A percentile compares a stretch with the other conserved stretches of the same genome.
Conservation (phyloP, 2,888 invertebrate species). For the Dascillus cervinus region DNA sequence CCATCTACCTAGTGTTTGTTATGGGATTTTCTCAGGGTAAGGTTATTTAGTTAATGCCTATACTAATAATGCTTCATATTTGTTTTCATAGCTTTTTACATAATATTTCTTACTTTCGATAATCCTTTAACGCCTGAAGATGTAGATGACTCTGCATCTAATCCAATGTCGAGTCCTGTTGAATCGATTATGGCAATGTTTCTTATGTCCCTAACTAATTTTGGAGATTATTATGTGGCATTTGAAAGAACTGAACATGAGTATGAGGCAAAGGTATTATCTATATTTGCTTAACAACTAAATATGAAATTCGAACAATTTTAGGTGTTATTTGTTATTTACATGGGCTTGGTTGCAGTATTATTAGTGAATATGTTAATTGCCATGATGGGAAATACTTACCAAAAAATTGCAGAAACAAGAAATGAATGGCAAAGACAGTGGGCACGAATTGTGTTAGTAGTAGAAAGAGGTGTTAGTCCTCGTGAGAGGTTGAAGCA, state of each 20-base stretch:
- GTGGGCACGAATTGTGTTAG: slow-evolving; percentile 96
- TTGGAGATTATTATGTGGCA: slow-evolving; percentile 88
- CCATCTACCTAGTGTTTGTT: slow-evolving; percentile 94
- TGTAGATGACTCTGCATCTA: slow-evolving; percentile 70
- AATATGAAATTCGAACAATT: slow-evolving; percentile 18
- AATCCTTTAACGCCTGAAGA: slow-evolving; percentile 77
- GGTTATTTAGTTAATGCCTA: neutral
- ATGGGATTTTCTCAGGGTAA: slow-evolving; percentile 94
- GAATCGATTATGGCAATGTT: slow-evolving; percentile 98
- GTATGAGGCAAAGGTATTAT: slow-evolving; percentile 73
- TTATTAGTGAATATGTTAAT: slow-evolving; percentile 96
- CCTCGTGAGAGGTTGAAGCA: slow-evolving; percentile 80
- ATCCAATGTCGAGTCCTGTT: slow-evolving; percentile 86
- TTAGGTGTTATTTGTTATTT: slow-evolving; percentile 85
- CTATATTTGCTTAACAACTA: slow-evolving; percentile 1
- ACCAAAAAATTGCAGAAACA: slow-evolving; percentile 95
- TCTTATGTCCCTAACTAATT: slow-evolving; percentile 94
- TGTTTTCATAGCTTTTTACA: slow-evolving; percentile 68
- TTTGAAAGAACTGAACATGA: slow-evolving; percentile 86
- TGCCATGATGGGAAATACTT: slow-evolving; percentile 99
- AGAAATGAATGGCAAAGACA: slow-evolving; percentile 96
- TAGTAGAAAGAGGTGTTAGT: slow-evolving; percentile 93
- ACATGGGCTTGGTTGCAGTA: slow-evolving; percentile 95
- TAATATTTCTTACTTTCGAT: slow-evolving; percentile 83
- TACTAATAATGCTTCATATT: slow-evolving; percentile 4